Evolutionary conservation across 2,113 vertebrate genomes (phyloP).

Genomic region (Macaca fascicularis): T2T-MFA8v1.1 NC_088379.1:151882501-151883000

Average conservation of each 20-base stretch:
- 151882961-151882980: neutral
- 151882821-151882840: neutral
- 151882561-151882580: neutral
- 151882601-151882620: neutral
- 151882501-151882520: neutral
- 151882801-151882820: neutral
- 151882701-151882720: neutral
- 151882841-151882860: neutral
- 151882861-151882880: neutral
- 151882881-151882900: neutral
- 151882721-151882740: neutral
- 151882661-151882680: neutral
- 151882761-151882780: neutral
- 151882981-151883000: neutral
- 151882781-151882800: neutral
- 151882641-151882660: neutral
- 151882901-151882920: neutral
- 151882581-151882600: neutral
- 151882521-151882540: neutral
- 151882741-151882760: neutral
- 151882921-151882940: neutral
- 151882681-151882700: neutral
- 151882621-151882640: neutral
- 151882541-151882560: neutral
- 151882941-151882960: neutral